Evolutionary conservation across 2,888 invertebrate genomes (phyloP), one percentile per base, ranked within the genome.

Genomic region (Lordiphosa fenestrarum): DNA sequence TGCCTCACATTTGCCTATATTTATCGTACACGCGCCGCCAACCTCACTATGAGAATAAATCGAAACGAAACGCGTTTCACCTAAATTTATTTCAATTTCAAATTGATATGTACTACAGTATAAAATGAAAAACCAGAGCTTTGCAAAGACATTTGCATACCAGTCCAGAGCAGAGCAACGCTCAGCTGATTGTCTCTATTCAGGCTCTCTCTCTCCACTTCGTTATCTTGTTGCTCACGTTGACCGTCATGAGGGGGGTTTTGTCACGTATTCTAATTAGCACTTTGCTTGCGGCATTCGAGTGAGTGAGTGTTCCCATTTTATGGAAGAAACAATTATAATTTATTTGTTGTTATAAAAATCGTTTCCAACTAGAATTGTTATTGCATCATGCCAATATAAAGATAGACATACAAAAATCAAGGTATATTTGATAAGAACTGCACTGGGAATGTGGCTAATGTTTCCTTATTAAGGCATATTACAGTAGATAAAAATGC

Each of bases 61-160:
- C 56, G 41, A 63, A 72, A 58, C 57, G 51, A 78, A 74, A 84
- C 83, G 67, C 75, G 74, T 69, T 82, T 69, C 57, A 64, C 77
- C 73, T 73, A 61, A 63, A 67, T 76, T 50, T 71, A 71, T 71
- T 80, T 69, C 38, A 73, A 65, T 71, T 64, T 69, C 19, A 41
- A 66, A 73, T 69, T 61, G 4, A 30, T 30, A 30, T 30, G 30
- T 30, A 30, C 30, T 10, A 30, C 10, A 42, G 30, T 25, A 57
- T 38, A 56, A 64, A 50, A 38, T 48, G 37, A 41, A 38, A 25
- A 36, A 50, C 12, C 47, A 46, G 52, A 15, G 39, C 9, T 12
- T 21, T 25, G 39, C 41, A 44, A 44, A 53, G 36, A 40, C 33
- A 57, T 65, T 53, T 47, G 47, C 52, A 51, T 40, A 12, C 23